Evolutionary conservation across 2,113 vertebrate genomes (phyloP), one percentile per base, ranked within the genome.

Genomic region (Hystrix cristata): DNA sequence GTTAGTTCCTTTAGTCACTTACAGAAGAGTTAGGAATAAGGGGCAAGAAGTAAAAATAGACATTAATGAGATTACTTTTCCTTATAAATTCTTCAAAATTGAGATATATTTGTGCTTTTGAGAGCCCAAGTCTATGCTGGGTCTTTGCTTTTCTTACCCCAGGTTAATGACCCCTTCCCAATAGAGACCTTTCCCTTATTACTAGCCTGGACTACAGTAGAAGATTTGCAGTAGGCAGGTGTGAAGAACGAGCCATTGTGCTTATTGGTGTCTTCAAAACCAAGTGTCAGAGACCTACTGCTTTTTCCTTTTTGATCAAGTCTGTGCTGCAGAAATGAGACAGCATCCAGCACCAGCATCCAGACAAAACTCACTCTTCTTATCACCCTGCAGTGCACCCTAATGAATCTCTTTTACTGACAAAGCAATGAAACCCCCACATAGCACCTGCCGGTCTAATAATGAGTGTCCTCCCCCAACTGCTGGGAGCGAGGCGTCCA

Each of bases 301-400:
- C 80, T 94, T 88, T 60, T 34, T 93, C 78, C 65, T 69, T 84
- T 72, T 93, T 97, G 95, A 97, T 97, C 94, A 97, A 57, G 53
- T 89, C 97, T 80, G 84, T 88, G 85, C 87, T 62, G 92, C 91
- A 95, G 97, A 98, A 97, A 96, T 91, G 69, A 69, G 76, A 46
- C 2, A 29, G 11, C 53, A 71, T 38, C 53, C 43, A 12, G 57
- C 13, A 29, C 9, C 88, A 81, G 97, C 60, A 82, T 90, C 96
- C 88, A 29, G 60, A 89, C 93, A 59, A 65, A 96, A 65, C 65
- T 7, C 31, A 34, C 51, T 34, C 95, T 43, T 80, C 88, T 67
- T 74, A 21, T 19, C 29, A 5, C 34, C 31, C 72, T 71, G 96
- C 0, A 15, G 89, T 69, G 69, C 64, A 62, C 96, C 95, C 98